Base-by-base conservation (phyloP, 2,888 invertebrate genomes). In the Apodemia mormo region DNA sequence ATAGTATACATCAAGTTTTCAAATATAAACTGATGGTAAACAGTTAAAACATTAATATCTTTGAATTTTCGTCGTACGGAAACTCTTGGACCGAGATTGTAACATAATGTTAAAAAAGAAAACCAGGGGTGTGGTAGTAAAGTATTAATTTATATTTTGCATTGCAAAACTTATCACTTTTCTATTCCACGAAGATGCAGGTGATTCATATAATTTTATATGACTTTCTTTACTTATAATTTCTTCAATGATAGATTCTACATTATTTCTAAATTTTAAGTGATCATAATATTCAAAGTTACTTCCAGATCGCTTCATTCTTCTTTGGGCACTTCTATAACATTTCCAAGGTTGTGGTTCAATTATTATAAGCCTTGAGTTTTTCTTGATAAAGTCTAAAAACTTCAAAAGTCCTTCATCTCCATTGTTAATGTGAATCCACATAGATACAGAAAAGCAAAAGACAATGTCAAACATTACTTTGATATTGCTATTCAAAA, bases 301-400 rank as follows among this genome's bases (percentile, higher is more conserved):
- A 67, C 92, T 93, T 0, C 94, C 94, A n/a, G 94, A 90, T 75
- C 94, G 94, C 78, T 95, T 96, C 76, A 97, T 82, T 75, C 97
- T 93, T 79, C 96, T 95, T 61, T 96, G 95, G 1, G 97, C 97
- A 72, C 94, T 95, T 82, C 94, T 94, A 78, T 98, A 98, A 82
- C 97, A 97, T 82, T 96, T 96, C 97, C 97, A 98, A 2, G 96
- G 96, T 80, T 98, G 97, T 0, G 97, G 96, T 84, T 98, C 98
- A 72, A 97, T 92, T 30, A 97, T 92, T 10, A 97, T 85, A 68
- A 95, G 88, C 61, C 93, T 89, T 6, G 95, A 88, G 37, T 94
- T 80, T 8, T 81, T 76, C 71, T 95, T 94, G 7, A 96, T 83
- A 68, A 93, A 94, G 30, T 86, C 81, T 2, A 98, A 86, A 84